These are phyloP conservation scores for Lamellibrachia satsuma DNA, from an alignment of 2,888 invertebrate genomes.

Conservation along the genomic window DNA sequence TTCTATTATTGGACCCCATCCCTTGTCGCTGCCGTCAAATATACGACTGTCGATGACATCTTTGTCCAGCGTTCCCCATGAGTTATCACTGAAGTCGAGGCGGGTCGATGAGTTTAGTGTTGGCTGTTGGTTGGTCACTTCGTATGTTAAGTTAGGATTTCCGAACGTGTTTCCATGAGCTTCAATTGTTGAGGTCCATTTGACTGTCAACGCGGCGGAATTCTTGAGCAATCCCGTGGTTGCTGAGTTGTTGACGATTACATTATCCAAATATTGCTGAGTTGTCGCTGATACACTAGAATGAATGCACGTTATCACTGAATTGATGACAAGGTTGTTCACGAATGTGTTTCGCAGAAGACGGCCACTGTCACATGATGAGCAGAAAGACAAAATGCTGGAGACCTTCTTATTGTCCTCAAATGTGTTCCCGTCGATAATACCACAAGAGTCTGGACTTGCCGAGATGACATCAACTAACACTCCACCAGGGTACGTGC, in stretches of 20 bases:
- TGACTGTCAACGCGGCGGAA: too few species aligned
- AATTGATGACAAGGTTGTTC: background rate
- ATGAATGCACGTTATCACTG: background rate
- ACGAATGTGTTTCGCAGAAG: background rate
- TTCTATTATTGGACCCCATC: too few species aligned
- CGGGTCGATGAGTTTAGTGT: too few species aligned
- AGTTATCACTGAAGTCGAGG: too few species aligned
- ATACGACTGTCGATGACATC: too few species aligned
- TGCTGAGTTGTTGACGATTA: background rate
- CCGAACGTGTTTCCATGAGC: too few species aligned
- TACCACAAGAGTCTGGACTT: background rate
- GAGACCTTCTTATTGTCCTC: background rate
- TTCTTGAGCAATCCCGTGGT: too few species aligned
- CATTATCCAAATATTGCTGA: background rate
- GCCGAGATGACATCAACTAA: background rate
- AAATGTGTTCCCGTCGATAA: background rate
- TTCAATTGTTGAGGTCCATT: too few species aligned
- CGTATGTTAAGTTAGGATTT: too few species aligned
- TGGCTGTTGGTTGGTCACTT: too few species aligned
- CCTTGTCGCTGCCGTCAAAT: too few species aligned
- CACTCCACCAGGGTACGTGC: background rate
- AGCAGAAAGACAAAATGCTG: background rate
- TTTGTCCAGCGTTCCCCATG: too few species aligned
- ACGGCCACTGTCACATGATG: background rate
- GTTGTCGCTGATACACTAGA: background rate